Base-by-base conservation (phyloP, 2,888 invertebrate species). In the Tenthredo notha region DNA sequence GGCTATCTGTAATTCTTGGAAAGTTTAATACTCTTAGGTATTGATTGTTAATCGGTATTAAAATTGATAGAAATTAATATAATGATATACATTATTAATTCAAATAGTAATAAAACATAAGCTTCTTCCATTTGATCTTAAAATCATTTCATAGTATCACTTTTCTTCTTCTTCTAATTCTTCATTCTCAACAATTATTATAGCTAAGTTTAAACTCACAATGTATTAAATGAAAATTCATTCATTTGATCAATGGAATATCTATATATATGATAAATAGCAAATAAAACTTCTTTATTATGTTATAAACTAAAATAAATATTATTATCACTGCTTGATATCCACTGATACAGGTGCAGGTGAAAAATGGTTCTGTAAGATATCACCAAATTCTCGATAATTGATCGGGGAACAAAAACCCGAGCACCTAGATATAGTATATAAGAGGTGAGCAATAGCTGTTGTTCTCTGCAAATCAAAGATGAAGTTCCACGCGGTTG, bases 401-500 rank as follows among this genome's bases (percentile, higher is more conserved):
- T 74, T 74, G 21, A 74, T 74, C 72, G 10, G 43, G 43, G n/a
- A 74, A 25, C 18, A 43, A 43, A 74, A 74, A 43, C 15, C 29
- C 54, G 50, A 54, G 12, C 15, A 77, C 15, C 15, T 54, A 33
- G 18, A 33, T 77, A 25, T 18, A 37, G 37, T 37, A 40, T 80
- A 80, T 80, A 80, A 80, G 40, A 21, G 80, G 37, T 50, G 21
- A 80, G 21, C 33, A n/a, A 61, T 61, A 58, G 12, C 2, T 12
- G 5, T 21, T 37, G n/a, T 2, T 18, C 61, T 80, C 18, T 25
- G 61, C 80, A 40, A 58, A 58, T 61, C 80, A 29, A 80, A 61
- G 61, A 80, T 80, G 80, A 80, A 58, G 58, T 61, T 80, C 40
- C 61, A 37, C 61, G 58, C 61, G 37, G 58, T 40, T 33, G 80